Percentiles rank a stretch among this genome's conserved stretches.
phyloP scores from a whole-genome alignment of 2,888 invertebrate genomes.

The Melitaea athalia region DNA sequence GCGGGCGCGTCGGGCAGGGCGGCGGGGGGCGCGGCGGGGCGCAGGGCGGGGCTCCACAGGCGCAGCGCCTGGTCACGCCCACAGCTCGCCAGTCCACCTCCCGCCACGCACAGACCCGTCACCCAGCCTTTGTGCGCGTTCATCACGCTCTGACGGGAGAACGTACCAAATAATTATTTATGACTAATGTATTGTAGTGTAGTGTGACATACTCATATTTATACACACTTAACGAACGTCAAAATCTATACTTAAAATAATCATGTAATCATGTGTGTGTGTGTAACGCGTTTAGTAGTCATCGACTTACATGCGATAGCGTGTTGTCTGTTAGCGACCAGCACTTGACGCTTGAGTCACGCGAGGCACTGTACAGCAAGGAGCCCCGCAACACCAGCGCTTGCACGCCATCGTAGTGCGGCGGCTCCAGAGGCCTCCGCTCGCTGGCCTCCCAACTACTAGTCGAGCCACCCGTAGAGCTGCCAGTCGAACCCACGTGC shows the following conservation, averaged over 20 bases:
- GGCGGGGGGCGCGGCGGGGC: slow-evolving; percentile 68
- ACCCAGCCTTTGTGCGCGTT: slow-evolving; percentile 95
- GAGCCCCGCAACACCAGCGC: slow-evolving; percentile 86
- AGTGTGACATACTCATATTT: too few relatives aligned
- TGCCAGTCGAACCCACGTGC: slow-evolving; percentile 70
- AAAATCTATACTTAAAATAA: too few relatives aligned
- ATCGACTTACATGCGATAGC: slow-evolving; percentile 77
- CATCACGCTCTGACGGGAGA: slow-evolving; percentile 79
- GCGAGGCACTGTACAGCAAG: slow-evolving; percentile 90
- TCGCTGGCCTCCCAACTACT: slow-evolving; percentile 73
- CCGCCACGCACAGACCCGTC: slow-evolving; percentile 83
- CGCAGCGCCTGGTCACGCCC: slow-evolving; percentile 90
- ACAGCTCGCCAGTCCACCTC: slow-evolving; percentile 84
- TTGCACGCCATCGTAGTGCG: slow-evolving; percentile 95
- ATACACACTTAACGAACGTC: too few relatives aligned
- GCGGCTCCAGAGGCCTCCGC: slow-evolving; percentile 88
- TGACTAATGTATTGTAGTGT: too few relatives aligned
- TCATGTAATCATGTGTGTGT: too few relatives aligned
- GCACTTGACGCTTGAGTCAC: slow-evolving; percentile 93
- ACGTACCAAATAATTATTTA: background rate
- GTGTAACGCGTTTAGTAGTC: background rate
- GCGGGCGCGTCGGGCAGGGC: slow-evolving; percentile 83
- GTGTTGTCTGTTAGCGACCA: slow-evolving; percentile 87
- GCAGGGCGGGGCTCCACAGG: slow-evolving; percentile 87
- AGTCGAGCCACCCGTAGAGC: slow-evolving; percentile 47